A percentile compares a stretch with the other conserved stretches of the same genome.
phyloP scores from a whole-genome alignment of 2,113 vertebrate species.

The Notechis scutatus region DNA sequence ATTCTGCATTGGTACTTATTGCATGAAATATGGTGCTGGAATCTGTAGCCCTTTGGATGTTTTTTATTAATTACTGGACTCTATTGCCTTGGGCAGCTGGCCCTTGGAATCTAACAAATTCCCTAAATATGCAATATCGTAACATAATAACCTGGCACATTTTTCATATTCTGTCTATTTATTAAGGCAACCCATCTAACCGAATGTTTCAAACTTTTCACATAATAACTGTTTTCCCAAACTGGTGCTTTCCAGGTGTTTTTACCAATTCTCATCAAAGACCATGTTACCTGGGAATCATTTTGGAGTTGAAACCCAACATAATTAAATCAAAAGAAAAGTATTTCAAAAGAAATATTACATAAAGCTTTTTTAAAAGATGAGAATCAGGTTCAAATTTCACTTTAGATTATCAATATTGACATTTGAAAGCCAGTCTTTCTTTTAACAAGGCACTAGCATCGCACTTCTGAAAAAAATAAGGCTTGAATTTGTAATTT shows the following conservation, averaged over 20 bases:
- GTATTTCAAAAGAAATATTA: not conserved
- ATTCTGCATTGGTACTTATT: not conserved
- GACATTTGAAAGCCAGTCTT: constrained; percentile 7
- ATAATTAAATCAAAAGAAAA: not conserved
- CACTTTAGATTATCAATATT: not conserved
- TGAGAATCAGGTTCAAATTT: not conserved
- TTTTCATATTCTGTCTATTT: constrained; percentile 19
- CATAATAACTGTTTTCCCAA: not conserved
- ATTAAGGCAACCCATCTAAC: not conserved
- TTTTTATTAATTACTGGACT: not conserved
- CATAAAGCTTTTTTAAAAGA: constrained; percentile 4
- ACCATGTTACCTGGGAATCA: not conserved
- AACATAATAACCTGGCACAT: constrained; percentile 22
- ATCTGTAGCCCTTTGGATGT: not conserved
- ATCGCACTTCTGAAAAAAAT: not conserved
- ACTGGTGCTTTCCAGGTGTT: not conserved
- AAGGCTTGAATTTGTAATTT: not conserved
- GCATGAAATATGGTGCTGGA: not conserved
- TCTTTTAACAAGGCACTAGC: not conserved
- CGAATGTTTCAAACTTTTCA: not conserved
- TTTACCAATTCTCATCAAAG: not conserved
- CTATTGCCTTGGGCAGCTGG: not conserved
- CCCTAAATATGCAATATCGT: not conserved
- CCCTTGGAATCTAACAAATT: not conserved
- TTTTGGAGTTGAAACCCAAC: not conserved